Conservation (phyloP, 2,888 invertebrate genomes). For the Meghimatium bilineatum region DNA sequence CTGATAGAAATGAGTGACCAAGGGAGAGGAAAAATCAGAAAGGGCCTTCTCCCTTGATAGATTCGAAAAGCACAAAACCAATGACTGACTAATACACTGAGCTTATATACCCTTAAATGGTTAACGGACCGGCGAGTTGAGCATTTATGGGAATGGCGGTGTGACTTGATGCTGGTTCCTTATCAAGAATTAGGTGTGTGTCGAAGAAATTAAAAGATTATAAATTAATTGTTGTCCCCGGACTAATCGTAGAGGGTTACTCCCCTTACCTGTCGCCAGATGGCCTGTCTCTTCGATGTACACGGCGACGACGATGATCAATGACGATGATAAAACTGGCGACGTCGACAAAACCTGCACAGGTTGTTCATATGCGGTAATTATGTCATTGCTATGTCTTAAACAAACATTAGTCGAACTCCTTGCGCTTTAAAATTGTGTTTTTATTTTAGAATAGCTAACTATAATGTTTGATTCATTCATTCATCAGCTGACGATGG, state of each 20-base stretch:
- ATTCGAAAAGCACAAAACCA: too few relatives aligned
- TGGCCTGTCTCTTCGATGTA: conserved; percentile 39
- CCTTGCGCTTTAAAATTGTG: not conserved
- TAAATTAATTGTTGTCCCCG: too few relatives aligned
- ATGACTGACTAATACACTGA: too few relatives aligned
- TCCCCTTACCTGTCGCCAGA: conserved; percentile 36
- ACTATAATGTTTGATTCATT: not conserved
- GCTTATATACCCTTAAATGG: too few relatives aligned
- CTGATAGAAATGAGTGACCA: too few relatives aligned
- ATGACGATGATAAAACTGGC: conserved; percentile 28
- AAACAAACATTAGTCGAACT: not conserved
- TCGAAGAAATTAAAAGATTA: too few relatives aligned
- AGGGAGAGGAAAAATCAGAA: too few relatives aligned
- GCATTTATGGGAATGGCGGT: too few relatives aligned
- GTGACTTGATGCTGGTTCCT: too few relatives aligned
- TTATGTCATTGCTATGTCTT: not conserved
- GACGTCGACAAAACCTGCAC: conserved; percentile 21
- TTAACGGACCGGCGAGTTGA: too few relatives aligned
- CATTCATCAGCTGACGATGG: conserved; percentile 1
- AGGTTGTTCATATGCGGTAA: not conserved
- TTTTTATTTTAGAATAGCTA: not conserved
- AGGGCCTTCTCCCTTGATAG: too few relatives aligned
- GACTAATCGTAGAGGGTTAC: conserved; percentile 10
- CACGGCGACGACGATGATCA: conserved; percentile 39
- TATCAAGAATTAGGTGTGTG: too few relatives aligned